A percentile compares a stretch with the other conserved stretches of the same genome.
Evolutionary conservation across 2,113 vertebrate genomes (phyloP).

Genomic region (Condylura cristata): DNA sequence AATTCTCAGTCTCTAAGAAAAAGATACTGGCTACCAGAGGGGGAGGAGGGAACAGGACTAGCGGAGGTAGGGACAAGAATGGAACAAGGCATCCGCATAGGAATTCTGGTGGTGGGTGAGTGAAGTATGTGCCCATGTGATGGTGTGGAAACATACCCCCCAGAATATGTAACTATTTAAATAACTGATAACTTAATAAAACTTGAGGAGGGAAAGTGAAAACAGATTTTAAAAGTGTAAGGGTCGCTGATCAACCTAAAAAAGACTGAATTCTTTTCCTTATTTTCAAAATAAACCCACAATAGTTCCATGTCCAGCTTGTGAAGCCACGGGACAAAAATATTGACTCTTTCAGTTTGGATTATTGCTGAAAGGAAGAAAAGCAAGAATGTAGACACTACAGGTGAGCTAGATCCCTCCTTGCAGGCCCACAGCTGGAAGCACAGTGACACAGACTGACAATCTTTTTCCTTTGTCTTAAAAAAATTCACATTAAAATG

Average conservation of each 20-base stretch:
- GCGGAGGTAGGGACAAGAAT: too few species aligned
- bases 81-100: too few species aligned
- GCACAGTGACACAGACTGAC: neutral
- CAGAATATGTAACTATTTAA: too few species aligned
- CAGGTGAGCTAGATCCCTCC: neutral
- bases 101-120: too few species aligned
- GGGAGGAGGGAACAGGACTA: too few species aligned
- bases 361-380: slow-evolving; percentile 3
- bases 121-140: too few species aligned
- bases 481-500: neutral
- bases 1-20: too few species aligned
- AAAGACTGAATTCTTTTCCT: slow-evolving; percentile 24
- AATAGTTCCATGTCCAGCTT: neutral
- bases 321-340: neutral
- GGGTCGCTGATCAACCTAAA: neutral
- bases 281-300: neutral
- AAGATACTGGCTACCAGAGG: too few species aligned
- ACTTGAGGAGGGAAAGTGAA: too few species aligned
- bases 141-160: too few species aligned
- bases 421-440: neutral
- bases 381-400: neutral
- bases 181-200: too few species aligned
- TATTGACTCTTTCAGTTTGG: neutral
- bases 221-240: neutral
- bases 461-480: neutral